These are phyloP conservation scores for Casuarius casuarius DNA, from an alignment of 2,113 vertebrate species.

Conservation along the genomic window DNA sequence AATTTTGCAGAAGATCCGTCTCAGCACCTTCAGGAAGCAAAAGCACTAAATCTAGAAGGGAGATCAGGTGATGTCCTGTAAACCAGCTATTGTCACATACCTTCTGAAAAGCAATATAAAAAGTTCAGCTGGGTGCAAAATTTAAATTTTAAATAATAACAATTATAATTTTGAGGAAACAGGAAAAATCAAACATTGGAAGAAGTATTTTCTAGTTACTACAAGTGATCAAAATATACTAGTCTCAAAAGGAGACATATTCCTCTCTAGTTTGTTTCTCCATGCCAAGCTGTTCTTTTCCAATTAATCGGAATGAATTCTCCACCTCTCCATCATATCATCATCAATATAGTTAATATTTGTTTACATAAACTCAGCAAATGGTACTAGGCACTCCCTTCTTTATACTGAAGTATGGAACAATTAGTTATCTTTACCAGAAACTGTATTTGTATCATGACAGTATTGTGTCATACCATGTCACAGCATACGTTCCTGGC, in stretches of 20 bases:
- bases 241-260: not conserved
- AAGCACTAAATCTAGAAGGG: conserved; percentile 83
- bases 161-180: not conserved
- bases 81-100: conserved; percentile 81
- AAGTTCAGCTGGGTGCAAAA: not conserved
- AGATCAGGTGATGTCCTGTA: conserved; percentile 80
- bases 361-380: not conserved
- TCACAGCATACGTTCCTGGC: not conserved
- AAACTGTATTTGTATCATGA: not conserved
- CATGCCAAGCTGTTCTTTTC: not conserved
- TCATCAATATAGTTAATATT: not conserved
- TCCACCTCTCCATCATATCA: not conserved
- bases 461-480: not conserved
- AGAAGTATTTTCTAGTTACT: not conserved
- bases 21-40: conserved; percentile 86
- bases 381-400: not conserved
- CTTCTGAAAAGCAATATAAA: conserved; percentile 66
- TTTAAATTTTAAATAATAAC: not conserved
- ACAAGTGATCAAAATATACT: not conserved
- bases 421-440: not conserved
- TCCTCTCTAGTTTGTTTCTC: not conserved
- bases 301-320: not conserved
- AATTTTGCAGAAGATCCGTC: conserved; percentile 89
- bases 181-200: not conserved
- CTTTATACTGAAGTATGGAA: not conserved